phyloP scores from a whole-genome alignment of 1,140 invertebrate genomes.

The Aphis gossypii region DNA sequence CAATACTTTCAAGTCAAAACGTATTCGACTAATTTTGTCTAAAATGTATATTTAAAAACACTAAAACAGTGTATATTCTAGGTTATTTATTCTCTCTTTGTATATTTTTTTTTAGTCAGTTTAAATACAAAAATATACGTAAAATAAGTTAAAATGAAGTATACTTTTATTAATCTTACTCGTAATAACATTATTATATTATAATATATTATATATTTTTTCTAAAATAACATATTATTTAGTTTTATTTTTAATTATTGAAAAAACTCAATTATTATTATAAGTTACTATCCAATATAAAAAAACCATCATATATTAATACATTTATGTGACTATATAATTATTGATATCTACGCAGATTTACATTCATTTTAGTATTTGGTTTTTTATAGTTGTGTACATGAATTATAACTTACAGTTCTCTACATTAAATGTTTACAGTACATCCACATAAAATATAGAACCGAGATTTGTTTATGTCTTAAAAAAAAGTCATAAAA shows the following conservation, averaged over 20 bases:
- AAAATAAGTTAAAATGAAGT: background rate
- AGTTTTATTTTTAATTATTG: background rate
- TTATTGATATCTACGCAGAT: background rate
- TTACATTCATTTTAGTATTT: background rate
- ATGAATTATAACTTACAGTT: background rate
- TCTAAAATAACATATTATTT: background rate
- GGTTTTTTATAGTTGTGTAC: background rate
- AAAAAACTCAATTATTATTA: background rate
- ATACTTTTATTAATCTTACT: background rate
- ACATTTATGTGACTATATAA: background rate
- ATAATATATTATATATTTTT: background rate
- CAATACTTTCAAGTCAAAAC: background rate
- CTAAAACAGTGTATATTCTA: background rate
- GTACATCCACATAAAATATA: constrained; percentile 17
- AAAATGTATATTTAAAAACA: background rate
- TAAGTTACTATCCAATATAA: background rate
- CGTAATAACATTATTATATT: background rate
- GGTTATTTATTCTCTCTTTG: background rate
- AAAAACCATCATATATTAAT: background rate
- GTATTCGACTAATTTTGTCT: background rate
- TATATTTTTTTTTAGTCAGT: background rate
- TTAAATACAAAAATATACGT: background rate
- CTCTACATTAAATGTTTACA: background rate
- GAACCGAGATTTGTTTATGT: constrained; percentile 2
- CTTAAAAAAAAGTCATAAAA: constrained; percentile 30